phyloP scores from a whole-genome alignment of 2,888 invertebrate genomes.

The Drosophila maculinotata region DNA sequence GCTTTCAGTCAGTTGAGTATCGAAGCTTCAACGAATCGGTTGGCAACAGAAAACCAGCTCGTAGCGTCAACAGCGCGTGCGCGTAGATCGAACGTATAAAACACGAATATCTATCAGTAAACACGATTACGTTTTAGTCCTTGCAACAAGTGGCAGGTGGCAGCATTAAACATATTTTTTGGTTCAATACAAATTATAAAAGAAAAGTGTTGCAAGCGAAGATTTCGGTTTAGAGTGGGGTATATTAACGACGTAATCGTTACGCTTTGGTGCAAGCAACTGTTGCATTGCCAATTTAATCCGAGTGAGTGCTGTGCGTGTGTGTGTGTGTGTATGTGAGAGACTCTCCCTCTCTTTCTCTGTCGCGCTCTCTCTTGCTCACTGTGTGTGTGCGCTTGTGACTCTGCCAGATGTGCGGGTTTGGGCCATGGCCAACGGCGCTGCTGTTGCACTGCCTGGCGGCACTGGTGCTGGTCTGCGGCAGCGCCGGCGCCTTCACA shows the following conservation, averaged over 20 bases:
- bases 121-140: too few species aligned
- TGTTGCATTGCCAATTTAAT: conserved; percentile 72
- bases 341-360: conserved; percentile 11
- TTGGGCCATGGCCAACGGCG: conserved; percentile 69
- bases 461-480: conserved; percentile 70
- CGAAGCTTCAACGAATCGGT: conserved; percentile 67
- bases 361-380: conserved; percentile 1
- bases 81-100: conserved; percentile 23
- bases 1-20: conserved; percentile 57
- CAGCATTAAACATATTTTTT: not conserved
- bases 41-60: conserved; percentile 40
- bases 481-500: conserved; percentile 79
- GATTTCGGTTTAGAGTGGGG: conserved; percentile 13
- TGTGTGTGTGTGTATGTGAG: conserved; percentile 13
- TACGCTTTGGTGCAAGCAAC: conserved; percentile 73
- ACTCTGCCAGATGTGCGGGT: conserved; percentile 32
- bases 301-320: conserved; percentile 41
- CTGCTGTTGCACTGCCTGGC: conserved; percentile 67
- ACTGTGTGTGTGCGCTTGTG: not conserved
- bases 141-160: conserved; percentile 4
- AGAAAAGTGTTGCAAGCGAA: conserved; percentile 48
- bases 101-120: not conserved
- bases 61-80: conserved; percentile 33
- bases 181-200: not conserved
- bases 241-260: conserved; percentile 80